phyloP scores from a whole-genome alignment of 2,888 invertebrate species.

The Scaptomyza reducta region DNA sequence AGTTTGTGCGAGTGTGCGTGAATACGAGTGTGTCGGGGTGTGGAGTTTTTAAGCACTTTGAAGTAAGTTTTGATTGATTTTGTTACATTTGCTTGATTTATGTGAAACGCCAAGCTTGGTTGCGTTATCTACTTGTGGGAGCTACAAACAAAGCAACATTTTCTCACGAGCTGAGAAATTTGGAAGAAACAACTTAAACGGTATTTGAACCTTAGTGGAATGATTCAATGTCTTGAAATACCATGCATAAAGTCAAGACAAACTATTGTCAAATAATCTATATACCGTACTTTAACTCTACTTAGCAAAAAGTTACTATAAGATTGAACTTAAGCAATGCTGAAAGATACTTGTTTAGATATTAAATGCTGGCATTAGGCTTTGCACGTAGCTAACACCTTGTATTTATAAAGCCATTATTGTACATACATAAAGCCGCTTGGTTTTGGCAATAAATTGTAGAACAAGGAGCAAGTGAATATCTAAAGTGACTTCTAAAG shows the following conservation, averaged over 20 bases:
- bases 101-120: slow-evolving; percentile 17
- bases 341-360: slow-evolving; percentile 15
- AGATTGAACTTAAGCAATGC: background rate
- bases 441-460: slow-evolving; percentile 41
- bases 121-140: slow-evolving; percentile 6
- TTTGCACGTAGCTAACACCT: slow-evolving; percentile 20
- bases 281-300: too few relatives aligned
- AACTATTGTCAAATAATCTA: too few relatives aligned
- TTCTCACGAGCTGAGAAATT: slow-evolving; percentile 32
- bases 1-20: too few relatives aligned
- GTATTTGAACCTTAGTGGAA: slow-evolving; percentile 1
- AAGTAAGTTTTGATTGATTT: slow-evolving; percentile 68
- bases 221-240: too few relatives aligned
- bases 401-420: slow-evolving; percentile 17
- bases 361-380: slow-evolving; percentile 8
- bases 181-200: background rate
- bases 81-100: slow-evolving; percentile 44
- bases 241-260: too few relatives aligned
- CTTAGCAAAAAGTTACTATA: too few relatives aligned
- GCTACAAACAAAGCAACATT: background rate
- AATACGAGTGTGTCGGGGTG: slow-evolving; percentile 1
- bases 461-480: slow-evolving; percentile 19
- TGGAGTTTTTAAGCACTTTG: slow-evolving; percentile 28
- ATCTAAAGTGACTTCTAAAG: slow-evolving; percentile 14
- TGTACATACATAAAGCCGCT: background rate